A percentile compares a stretch with the other conserved stretches of the same genome.
Evolutionary conservation across 1,140 invertebrate genomes (phyloP).

Genomic region (Cherax quadricarinatus): DNA sequence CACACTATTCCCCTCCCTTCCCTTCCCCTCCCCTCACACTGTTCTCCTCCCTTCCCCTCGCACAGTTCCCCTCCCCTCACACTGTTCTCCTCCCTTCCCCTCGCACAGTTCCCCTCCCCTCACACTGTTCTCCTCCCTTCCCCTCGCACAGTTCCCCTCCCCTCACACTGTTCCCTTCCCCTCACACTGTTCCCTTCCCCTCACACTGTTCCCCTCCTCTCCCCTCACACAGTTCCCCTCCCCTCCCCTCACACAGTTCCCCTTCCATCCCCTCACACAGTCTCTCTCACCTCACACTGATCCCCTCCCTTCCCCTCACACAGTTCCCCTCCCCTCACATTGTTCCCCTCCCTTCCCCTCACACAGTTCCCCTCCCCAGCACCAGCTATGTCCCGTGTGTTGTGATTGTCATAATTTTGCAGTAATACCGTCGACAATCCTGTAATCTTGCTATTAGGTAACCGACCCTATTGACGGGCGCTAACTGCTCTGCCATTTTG

Average conservation of each 20-base stretch:
- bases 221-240: background rate
- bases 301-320: background rate
- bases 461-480: background rate
- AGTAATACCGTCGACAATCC: background rate
- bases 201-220: background rate
- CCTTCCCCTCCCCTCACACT: background rate
- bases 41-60: background rate
- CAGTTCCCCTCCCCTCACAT: too few relatives aligned
- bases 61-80: conserved; percentile 7
- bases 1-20: too few relatives aligned
- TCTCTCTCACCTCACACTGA: too few relatives aligned
- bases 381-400: background rate
- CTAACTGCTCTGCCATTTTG: background rate
- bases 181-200: too few relatives aligned
- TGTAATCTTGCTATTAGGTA: conserved; percentile 10
- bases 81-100: background rate
- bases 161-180: too few relatives aligned
- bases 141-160: too few relatives aligned
- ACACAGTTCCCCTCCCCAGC: too few relatives aligned
- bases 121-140: background rate
- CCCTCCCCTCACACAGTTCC: background rate
- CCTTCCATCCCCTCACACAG: background rate
- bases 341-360: too few relatives aligned
- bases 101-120: background rate
- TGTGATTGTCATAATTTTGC: background rate